phyloP scores from a whole-genome alignment of 1,140 invertebrate species.

The Vanessa atalanta region DNA sequence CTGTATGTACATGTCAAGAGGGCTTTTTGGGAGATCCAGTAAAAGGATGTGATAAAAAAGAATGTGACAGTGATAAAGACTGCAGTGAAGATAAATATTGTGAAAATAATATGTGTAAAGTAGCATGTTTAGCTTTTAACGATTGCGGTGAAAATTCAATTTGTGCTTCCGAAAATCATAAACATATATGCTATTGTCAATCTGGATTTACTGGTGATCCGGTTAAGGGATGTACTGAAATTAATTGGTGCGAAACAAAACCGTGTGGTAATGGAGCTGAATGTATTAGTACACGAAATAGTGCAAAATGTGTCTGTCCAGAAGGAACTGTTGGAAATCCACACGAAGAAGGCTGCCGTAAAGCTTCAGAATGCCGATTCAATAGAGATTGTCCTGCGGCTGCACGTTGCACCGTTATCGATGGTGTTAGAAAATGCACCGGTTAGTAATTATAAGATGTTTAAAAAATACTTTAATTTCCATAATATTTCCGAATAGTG shows the following conservation, averaged over 20 bases:
- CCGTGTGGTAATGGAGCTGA: slow-evolving; percentile 91
- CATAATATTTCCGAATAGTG: too few relatives aligned
- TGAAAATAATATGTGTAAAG: slow-evolving; percentile 89
- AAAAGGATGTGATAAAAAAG: slow-evolving; percentile 88
- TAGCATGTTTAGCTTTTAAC: slow-evolving; percentile 90
- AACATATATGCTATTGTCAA: slow-evolving; percentile 89
- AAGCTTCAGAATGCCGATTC: slow-evolving; percentile 88
- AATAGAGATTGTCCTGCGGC: slow-evolving; percentile 89
- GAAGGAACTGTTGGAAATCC: slow-evolving; percentile 90
- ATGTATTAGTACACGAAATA: slow-evolving; percentile 91
- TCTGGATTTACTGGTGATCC: slow-evolving; percentile 92
- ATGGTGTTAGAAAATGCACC: slow-evolving; percentile 87
- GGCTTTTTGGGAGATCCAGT: slow-evolving; percentile 91
- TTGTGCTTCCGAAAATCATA: slow-evolving; percentile 90
- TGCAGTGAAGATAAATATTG: slow-evolving; percentile 92
- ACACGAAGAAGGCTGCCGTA: slow-evolving; percentile 88
- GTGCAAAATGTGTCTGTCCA: slow-evolving; percentile 90
- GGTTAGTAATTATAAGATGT: slow-evolving; percentile 62
- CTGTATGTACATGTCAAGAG: slow-evolving; percentile 87
- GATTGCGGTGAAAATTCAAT: slow-evolving; percentile 91
- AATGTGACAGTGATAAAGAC: slow-evolving; percentile 86
- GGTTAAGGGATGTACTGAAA: slow-evolving; percentile 84
- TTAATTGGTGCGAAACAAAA: slow-evolving; percentile 89
- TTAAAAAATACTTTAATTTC: not conserved
- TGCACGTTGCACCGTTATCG: slow-evolving; percentile 86